Conservation (phyloP, 64 coral and sea anemone genomes). For the Stichodactyla mertensii region DNA sequence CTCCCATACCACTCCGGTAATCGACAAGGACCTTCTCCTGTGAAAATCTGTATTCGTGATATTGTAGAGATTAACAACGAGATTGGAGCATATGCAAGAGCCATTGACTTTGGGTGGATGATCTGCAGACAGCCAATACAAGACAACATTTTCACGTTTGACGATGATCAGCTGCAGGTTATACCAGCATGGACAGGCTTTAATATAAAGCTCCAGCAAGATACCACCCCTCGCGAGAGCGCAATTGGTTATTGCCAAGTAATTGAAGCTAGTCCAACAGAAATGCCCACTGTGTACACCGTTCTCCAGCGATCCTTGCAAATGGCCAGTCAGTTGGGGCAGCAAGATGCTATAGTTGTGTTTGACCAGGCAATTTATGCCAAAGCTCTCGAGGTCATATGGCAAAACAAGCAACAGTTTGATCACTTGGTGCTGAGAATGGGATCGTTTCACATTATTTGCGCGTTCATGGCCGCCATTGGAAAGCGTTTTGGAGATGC, state of each 20-base stretch:
- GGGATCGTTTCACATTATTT: conserved; percentile 36
- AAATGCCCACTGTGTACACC: conserved; percentile 65
- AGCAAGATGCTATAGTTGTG: conserved; percentile 40
- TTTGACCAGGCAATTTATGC: conserved; percentile 34
- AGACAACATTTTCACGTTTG: background rate
- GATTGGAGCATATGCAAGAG: conserved; percentile 7
- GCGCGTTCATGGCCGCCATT: conserved; percentile 46
- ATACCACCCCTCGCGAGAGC: conserved; percentile 21
- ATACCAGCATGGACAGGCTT: conserved; percentile 59
- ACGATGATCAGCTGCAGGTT: conserved; percentile 16
- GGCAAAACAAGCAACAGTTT: conserved; percentile 31
- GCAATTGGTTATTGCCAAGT: conserved; percentile 56
- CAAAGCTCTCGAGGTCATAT: conserved; percentile 38
- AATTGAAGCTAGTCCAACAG: conserved; percentile 64
- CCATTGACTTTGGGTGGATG: conserved; percentile 49
- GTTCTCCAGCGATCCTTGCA: conserved; percentile 37
- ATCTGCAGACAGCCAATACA: conserved; percentile 24
- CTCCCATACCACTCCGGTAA: conserved; percentile 22
- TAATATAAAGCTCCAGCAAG: conserved; percentile 28
- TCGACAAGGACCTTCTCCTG: conserved; percentile 32
- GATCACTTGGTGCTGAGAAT: conserved; percentile 25
- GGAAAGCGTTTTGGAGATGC: conserved; percentile 52
- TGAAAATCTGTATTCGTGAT: conserved; percentile 14
- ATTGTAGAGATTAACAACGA: conserved; percentile 25
- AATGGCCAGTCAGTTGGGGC: conserved; percentile 42